Evolutionary conservation across 2,888 invertebrate genomes (phyloP).

Genomic region (Lucinisca nassula): DNA sequence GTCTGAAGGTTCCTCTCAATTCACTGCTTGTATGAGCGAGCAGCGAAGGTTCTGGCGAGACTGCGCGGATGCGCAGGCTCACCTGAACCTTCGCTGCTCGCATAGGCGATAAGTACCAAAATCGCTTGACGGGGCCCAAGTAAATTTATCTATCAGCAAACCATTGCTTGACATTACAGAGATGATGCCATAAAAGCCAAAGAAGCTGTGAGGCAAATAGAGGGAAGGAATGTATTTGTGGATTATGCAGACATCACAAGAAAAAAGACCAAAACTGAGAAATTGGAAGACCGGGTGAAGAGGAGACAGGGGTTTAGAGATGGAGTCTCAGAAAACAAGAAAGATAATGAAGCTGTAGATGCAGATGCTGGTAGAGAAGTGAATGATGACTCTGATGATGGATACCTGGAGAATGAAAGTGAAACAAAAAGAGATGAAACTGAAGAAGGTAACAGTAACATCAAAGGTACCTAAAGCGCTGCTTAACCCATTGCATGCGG

Average conservation of each 20-base stretch:
- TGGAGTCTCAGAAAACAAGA: background rate
- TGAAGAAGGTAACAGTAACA: background rate
- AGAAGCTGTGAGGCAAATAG: slow-evolving; percentile 71
- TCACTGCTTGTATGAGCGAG: no score
- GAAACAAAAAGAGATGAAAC: background rate
- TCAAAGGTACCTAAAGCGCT: background rate
- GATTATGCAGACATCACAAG: slow-evolving; percentile 78
- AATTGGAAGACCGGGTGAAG: background rate
- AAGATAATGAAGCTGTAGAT: background rate
- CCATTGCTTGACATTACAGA: slow-evolving; percentile 62
- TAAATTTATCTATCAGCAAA: background rate
- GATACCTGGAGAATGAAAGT: background rate
- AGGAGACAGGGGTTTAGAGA: background rate
- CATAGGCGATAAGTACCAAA: no score
- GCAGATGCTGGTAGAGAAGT: slow-evolving; percentile 29
- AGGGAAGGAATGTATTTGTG: slow-evolving; percentile 76
- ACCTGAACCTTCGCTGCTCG: no score
- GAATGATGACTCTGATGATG: slow-evolving; percentile 11
- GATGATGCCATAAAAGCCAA: slow-evolving; percentile 84
- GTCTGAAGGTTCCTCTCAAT: no score
- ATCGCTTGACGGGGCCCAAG: no score
- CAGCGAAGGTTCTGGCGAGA: no score
- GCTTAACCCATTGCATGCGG: no score
- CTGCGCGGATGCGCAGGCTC: no score
- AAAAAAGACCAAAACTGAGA: slow-evolving; percentile 38